A percentile compares a stretch with the other conserved stretches of the same genome.
phyloP scores from a whole-genome alignment of 2,113 vertebrate genomes.

The Pluvialis apricaria region DNA sequence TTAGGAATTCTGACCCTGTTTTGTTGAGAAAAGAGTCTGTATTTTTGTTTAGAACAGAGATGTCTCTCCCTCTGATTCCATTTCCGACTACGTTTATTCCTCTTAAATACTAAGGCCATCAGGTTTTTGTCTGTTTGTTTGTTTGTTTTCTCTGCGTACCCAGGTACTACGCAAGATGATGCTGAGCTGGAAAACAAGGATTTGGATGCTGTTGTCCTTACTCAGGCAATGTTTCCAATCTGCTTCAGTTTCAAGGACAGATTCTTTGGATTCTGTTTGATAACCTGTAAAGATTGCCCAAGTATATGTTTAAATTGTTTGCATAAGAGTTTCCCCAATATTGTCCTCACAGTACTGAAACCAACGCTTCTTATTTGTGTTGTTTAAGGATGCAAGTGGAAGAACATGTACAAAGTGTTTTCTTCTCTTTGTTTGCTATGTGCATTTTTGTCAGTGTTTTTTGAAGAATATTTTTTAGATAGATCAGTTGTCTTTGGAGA shows the following conservation, averaged over 20 bases:
- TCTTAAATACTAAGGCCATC: neutral
- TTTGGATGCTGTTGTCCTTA: neutral
- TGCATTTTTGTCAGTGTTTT: neutral
- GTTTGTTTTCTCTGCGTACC: neutral
- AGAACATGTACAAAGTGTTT: neutral
- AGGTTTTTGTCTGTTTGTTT: neutral
- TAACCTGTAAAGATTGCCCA: neutral
- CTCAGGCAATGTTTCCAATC: neutral
- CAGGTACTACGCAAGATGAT: neutral
- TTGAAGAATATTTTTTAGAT: neutral
- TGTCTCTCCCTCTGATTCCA: fast-evolving
- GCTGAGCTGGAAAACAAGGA: neutral
- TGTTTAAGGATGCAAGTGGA: neutral
- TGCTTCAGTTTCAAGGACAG: neutral
- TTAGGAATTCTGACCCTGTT: neutral
- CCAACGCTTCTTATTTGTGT: neutral
- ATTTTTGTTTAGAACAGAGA: neutral
- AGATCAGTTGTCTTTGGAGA: neutral
- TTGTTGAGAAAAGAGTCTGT: neutral
- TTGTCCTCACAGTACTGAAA: neutral
- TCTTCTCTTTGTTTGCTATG: neutral
- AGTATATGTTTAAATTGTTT: neutral
- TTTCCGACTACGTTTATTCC: neutral
- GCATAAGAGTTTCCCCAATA: neutral
- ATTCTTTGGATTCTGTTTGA: neutral